Percentiles rank a stretch among this genome's conserved stretches.
Evolutionary conservation across 92 coral and sea anemone genomes (phyloP).

Genomic region (Parazoanthus swiftii): DNA sequence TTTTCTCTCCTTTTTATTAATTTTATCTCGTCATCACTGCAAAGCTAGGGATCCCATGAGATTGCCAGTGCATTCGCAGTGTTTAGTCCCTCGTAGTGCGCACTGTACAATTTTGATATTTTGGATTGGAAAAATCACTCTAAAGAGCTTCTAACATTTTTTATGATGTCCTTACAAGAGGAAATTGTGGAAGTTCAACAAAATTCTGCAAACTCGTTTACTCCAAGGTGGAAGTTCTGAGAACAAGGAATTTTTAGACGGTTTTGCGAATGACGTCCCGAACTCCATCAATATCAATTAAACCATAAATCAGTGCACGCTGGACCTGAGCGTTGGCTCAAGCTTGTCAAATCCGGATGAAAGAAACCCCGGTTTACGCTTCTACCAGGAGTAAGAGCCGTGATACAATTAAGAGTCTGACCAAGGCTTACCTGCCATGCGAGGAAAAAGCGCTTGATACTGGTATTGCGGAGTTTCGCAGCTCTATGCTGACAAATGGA

Average conservation of each 20-base stretch:
- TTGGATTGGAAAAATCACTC: background rate
- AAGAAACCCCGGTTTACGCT: too few species aligned
- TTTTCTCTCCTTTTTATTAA: too few species aligned
- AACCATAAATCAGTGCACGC: background rate
- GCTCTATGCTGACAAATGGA: too few species aligned
- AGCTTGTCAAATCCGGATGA: too few species aligned
- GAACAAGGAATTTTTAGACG: background rate
- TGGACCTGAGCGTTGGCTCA: background rate
- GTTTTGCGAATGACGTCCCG: background rate
- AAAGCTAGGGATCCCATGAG: conserved; percentile 20
- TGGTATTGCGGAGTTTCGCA: too few species aligned
- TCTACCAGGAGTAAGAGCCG: too few species aligned
- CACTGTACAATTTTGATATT: background rate
- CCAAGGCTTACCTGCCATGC: too few species aligned
- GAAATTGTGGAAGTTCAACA: background rate
- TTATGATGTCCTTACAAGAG: background rate
- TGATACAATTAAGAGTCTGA: too few species aligned
- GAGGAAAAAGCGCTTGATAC: too few species aligned
- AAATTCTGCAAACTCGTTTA: background rate
- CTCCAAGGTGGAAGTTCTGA: conserved; percentile 18
- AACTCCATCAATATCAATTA: background rate
- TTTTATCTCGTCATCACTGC: background rate
- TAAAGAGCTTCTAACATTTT: background rate
- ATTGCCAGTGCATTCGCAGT: background rate
- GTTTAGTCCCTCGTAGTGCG: background rate